Evolutionary conservation across 2,113 vertebrate species (phyloP).

Genomic region (Cebus imitator): DNA sequence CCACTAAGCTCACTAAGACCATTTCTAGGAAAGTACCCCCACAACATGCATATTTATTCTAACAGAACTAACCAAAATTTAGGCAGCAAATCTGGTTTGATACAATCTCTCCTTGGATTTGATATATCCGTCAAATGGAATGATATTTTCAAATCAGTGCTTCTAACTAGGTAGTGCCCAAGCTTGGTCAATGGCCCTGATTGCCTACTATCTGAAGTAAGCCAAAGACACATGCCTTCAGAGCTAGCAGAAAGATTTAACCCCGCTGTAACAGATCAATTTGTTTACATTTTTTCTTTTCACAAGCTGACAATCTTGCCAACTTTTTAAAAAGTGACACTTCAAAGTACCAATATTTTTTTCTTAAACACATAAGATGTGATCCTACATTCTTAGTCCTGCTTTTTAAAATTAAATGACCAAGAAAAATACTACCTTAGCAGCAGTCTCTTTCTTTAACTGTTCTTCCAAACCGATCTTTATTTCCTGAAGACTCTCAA

Average conservation of each 20-base stretch:
- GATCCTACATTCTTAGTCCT: background rate
- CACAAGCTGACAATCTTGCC: background rate
- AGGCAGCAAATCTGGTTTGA: background rate
- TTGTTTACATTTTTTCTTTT: background rate
- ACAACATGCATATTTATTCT: background rate
- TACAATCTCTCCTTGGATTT: background rate
- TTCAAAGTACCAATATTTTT: background rate
- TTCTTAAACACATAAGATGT: background rate
- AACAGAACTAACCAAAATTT: background rate
- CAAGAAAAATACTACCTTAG: slow-evolving; percentile 87
- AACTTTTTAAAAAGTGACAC: background rate
- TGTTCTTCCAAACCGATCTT: slow-evolving; percentile 91
- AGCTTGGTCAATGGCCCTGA: background rate
- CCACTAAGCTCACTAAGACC: background rate
- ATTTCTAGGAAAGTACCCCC: background rate
- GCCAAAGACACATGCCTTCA: background rate
- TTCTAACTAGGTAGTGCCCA: background rate
- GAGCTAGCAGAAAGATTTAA: background rate
- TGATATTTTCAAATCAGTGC: background rate
- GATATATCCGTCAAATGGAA: background rate
- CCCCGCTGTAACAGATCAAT: background rate
- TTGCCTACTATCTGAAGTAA: background rate
- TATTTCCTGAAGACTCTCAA: slow-evolving; percentile 88
- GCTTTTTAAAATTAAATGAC: background rate
- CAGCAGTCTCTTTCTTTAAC: slow-evolving; percentile 89